Evolutionary conservation across 1,140 invertebrate genomes (phyloP), one percentile per base, ranked within the genome.

Genomic region (Danaus plexippus): DNA sequence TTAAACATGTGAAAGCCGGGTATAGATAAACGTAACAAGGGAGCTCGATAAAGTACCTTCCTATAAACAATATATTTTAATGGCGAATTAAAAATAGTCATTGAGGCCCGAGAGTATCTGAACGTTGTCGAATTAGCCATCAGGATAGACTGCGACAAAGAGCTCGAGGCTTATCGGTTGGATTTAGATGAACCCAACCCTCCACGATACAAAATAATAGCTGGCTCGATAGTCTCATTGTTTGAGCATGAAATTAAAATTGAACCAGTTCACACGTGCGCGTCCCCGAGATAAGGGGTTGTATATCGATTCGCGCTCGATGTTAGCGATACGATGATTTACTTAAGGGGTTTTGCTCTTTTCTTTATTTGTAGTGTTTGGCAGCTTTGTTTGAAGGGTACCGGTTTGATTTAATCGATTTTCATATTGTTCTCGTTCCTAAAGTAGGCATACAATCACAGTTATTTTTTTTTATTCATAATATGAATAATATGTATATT

Each of bases 221-320:
- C 75, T 66, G 71, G 76, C 73, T 81, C 76, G 80, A 86, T 86
- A 81, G 72, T 79, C 79, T 77, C 80, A 86, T 86, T 86, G 82
- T 86, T 86, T 86, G 79, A 82, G 82, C 82, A 86, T 86, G 79
- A 86, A 86, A 86, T 86, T 86, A 86, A 86, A 86, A 86, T 85
- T 85, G 82, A 84, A 77, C 79, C 73, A 72, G 71, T 84, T 85
- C 82, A 84, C 82, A 85, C 82, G 82, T 85, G 82, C 80, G 75
- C 77, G 73, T 63, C 47, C 74, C 71, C 57, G 60, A 80, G 82
- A 85, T 86, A 86, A 86, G 79, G 82, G 80, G 72, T 71, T 71
- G 66, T 58, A 65, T 68, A 77, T 80, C 74, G 75, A 79, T 80
- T 78, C 70, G 66, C 69, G 52, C 71, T 64, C 67, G 65, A 72